Conservation (phyloP, 2,113 vertebrate species). For the Coturnix japonica region DNA sequence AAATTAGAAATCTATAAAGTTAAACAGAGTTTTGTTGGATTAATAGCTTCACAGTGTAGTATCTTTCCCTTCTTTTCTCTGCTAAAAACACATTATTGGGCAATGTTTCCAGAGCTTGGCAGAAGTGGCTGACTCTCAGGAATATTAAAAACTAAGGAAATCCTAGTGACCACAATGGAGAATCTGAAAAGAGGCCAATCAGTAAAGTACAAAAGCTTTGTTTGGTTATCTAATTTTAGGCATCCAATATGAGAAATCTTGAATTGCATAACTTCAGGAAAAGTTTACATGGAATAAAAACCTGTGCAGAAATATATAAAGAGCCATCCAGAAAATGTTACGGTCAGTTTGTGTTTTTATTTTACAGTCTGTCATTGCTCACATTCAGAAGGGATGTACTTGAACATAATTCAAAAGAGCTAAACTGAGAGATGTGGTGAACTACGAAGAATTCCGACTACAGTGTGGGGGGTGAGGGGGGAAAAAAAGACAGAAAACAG, state of each 20-base stretch:
- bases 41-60: background rate
- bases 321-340: background rate
- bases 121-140: background rate
- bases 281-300: background rate
- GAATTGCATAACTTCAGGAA: background rate
- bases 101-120: background rate
- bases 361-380: background rate
- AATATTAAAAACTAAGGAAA: background rate
- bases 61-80: background rate
- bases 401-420: background rate
- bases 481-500: background rate
- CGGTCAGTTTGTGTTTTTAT: background rate
- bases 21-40: background rate
- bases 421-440: background rate
- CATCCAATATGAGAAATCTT: background rate
- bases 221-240: background rate
- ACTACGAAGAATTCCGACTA: background rate
- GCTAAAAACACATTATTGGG: background rate
- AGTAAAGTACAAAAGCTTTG: background rate
- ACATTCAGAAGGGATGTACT: background rate
- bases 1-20: background rate
- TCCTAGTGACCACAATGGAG: background rate
- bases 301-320: background rate
- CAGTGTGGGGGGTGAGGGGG: background rate
- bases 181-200: background rate